Evolutionary conservation across 2,797 vertebrate genomes (phyloP).

Genomic region (Phoxinus dragarum): DNA sequence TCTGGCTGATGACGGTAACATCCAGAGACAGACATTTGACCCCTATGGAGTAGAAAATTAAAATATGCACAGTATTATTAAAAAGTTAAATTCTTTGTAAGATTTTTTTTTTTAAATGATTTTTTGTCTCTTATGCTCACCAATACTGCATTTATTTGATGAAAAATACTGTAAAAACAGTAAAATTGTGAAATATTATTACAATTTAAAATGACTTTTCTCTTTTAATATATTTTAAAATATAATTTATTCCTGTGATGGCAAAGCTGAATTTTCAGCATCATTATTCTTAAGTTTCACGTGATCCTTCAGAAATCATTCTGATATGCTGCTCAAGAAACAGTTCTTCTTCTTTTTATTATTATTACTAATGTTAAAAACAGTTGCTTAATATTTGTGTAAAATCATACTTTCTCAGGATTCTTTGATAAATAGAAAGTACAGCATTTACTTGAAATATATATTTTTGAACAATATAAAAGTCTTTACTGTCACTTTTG

Average conservation of each 20-base stretch:
- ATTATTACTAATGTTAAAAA: too few species aligned
- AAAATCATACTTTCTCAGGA: too few species aligned
- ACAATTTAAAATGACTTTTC: background rate
- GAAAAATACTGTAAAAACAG: background rate
- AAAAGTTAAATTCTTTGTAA: background rate
- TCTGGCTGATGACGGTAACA: constrained; percentile 91
- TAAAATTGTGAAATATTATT: background rate
- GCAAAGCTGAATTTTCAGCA: background rate
- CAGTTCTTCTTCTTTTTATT: background rate
- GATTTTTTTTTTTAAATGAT: too few species aligned
- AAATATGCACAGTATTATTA: background rate
- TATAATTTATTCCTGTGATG: background rate
- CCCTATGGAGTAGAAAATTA: background rate
- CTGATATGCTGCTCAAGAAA: background rate
- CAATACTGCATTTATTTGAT: background rate
- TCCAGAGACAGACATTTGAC: background rate
- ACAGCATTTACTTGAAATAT: background rate
- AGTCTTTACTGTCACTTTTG: background rate
- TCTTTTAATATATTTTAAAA: background rate
- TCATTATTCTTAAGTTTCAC: background rate
- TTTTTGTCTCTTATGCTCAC: background rate
- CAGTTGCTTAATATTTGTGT: too few species aligned
- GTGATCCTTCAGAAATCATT: background rate
- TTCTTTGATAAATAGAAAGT: too few species aligned
- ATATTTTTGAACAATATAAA: background rate